These are phyloP conservation scores for Epirrhoe tristata DNA, from an alignment of 2,888 invertebrate species.

Conservation along the genomic window DNA sequence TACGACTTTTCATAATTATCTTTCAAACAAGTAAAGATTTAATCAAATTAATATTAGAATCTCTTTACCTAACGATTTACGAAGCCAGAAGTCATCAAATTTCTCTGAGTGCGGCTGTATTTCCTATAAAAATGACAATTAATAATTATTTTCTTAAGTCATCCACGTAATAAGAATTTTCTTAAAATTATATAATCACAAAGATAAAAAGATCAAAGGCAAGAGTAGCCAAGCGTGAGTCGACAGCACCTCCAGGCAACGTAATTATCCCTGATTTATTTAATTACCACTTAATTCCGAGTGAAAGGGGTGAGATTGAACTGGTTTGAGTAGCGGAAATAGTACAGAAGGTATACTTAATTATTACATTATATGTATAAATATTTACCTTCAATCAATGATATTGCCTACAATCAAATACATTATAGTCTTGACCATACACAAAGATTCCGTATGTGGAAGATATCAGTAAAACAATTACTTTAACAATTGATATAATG, in stretches of 20 bases:
- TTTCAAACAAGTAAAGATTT: no score
- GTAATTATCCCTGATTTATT: constrained; percentile 68
- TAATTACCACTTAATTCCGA: constrained; percentile 64
- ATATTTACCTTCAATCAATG: not conserved
- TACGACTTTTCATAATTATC: no score
- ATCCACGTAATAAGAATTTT: constrained; percentile 10
- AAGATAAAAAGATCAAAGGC: constrained; percentile 38
- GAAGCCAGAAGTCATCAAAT: no score
- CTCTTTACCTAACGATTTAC: no score
- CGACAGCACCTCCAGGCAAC: constrained; percentile 47
- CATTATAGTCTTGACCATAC: no score
- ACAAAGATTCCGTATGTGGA: no score
- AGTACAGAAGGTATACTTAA: constrained; percentile 31
- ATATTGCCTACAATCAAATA: no score
- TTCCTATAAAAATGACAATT: not conserved
- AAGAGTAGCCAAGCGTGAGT: constrained; percentile 44
- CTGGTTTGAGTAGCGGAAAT: constrained; percentile 25
- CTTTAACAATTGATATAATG: no score
- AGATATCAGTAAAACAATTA: no score
- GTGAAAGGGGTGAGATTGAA: constrained; percentile 58
- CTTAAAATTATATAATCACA: constrained; percentile 18
- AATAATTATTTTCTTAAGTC: not conserved
- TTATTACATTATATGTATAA: not conserved
- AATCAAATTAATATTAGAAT: no score
- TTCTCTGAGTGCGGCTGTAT: no score